A percentile compares a stretch with the other conserved stretches of the same genome.
These are phyloP conservation scores for Vimba vimba DNA, from an alignment of 2,113 vertebrate species.

Conservation along the genomic window DNA sequence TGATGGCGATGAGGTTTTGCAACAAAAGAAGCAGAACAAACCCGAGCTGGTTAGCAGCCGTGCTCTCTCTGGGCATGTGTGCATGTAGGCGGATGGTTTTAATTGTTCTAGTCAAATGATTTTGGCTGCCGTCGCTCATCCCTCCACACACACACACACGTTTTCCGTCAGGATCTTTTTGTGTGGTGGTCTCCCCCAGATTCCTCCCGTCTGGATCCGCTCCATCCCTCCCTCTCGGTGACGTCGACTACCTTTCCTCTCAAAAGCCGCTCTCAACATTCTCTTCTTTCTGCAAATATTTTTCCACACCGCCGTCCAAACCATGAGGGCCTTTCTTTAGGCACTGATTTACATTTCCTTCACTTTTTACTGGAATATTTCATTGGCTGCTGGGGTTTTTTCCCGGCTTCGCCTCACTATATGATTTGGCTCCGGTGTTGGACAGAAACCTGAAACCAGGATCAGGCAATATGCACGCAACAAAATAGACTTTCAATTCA, in stretches of 20 bases:
- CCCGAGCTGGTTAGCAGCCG: neutral
- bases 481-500: neutral
- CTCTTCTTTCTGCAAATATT: conserved; percentile 69
- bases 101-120: neutral
- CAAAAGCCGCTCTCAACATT: conserved; percentile 48
- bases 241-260: conserved; percentile 61
- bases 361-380: conserved; percentile 51
- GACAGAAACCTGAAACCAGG: neutral
- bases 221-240: conserved; percentile 47
- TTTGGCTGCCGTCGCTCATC: neutral
- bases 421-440: conserved; percentile 39
- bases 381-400: conserved; percentile 2
- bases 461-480: neutral
- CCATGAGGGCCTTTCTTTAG: conserved; percentile 72
- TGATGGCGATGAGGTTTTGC: too few relatives aligned
- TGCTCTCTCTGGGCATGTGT: neutral
- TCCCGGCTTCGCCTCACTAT: neutral
- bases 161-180: conserved; percentile 24
- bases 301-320: conserved; percentile 76
- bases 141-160: neutral
- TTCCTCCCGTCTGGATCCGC: neutral
- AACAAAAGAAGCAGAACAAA: neutral
- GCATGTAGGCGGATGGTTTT: neutral
- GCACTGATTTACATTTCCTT: conserved; percentile 42
- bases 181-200: neutral